A percentile compares a stretch with the other conserved stretches of the same genome.
These are phyloP conservation scores for Erpornis zantholeuca DNA, from an alignment of 2,113 vertebrate genomes.

Conservation along the genomic window DNA sequence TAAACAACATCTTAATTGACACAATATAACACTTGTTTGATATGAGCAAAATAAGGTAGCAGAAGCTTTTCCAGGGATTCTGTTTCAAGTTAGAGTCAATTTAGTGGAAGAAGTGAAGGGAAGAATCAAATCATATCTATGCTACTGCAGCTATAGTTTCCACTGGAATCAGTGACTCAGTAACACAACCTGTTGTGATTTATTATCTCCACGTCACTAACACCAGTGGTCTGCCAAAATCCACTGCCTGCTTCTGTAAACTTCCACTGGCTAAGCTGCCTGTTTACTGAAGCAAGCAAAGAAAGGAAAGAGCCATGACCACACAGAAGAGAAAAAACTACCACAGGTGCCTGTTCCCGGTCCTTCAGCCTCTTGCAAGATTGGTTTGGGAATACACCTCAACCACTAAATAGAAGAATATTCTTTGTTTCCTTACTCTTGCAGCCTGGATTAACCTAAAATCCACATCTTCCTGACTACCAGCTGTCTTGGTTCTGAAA, in stretches of 20 bases:
- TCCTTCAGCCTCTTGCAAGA: background rate
- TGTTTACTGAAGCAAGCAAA: background rate
- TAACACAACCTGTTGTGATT: slow-evolving; percentile 38
- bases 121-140: background rate
- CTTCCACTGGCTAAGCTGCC: background rate
- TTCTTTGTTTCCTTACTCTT: background rate
- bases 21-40: background rate
- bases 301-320: background rate
- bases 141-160: slow-evolving; percentile 30
- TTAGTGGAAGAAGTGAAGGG: background rate
- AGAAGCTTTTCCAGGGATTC: background rate
- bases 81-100: background rate
- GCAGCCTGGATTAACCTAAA: background rate
- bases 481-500: background rate
- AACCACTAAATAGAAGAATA: background rate
- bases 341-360: background rate
- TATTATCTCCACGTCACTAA: background rate
- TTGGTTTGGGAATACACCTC: background rate
- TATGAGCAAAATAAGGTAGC: background rate
- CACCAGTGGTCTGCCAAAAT: background rate
- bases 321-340: background rate
- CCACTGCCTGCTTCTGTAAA: background rate
- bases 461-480: background rate
- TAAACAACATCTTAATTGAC: background rate
- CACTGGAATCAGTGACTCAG: slow-evolving; percentile 37